Base-by-base conservation (phyloP, 2,888 invertebrate species). In the Craniophora ligustri region DNA sequence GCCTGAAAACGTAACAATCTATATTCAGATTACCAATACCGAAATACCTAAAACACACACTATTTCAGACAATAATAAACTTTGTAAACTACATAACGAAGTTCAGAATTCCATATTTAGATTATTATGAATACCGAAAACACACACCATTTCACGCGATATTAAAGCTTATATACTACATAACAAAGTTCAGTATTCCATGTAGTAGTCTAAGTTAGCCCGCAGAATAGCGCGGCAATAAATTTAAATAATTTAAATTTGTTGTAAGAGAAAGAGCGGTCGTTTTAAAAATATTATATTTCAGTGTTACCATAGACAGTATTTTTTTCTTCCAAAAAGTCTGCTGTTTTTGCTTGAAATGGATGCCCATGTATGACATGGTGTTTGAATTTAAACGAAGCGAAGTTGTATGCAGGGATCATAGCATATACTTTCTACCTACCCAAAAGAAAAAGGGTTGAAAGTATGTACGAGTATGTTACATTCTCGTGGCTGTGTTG, bases 231-330 rank as follows among this genome's bases (percentile, higher is more conserved):
- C 30, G 42, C 40, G 39, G 65, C 58, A 56, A 72, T 71, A 72
- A 72, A 72, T 72, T 72, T 60, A 65, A 74, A 72, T 74, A 62
- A 72, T 62, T 72, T 67, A 65, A 72, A 72, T 70, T 70, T 70
- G 58, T 61, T 74, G 15, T 64, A 56, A 42, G 61, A 62, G 64
- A 48, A 64, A 54, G n/a, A 57, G 42, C 38, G 51, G 44, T 62
- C 50, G 46, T 58, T 56, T 53, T 47, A 67, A 56, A 67, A 74
- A 72, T 74, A 70, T 71, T 47, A 58, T 59, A 67, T 64, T 71
- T 74, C 50, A 39, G 42, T 44, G 53, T 51, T 53, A 54, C 36
- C 40, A n/a, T 32, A 21, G 28, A 36, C 45, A 40, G 21, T 34
- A 14, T 19, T 35, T 5, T 31, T 6, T 16, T 16, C 14, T 21